Conservation (phyloP, 2,797 vertebrate genomes). For the Antennarius maculatus region DNA sequence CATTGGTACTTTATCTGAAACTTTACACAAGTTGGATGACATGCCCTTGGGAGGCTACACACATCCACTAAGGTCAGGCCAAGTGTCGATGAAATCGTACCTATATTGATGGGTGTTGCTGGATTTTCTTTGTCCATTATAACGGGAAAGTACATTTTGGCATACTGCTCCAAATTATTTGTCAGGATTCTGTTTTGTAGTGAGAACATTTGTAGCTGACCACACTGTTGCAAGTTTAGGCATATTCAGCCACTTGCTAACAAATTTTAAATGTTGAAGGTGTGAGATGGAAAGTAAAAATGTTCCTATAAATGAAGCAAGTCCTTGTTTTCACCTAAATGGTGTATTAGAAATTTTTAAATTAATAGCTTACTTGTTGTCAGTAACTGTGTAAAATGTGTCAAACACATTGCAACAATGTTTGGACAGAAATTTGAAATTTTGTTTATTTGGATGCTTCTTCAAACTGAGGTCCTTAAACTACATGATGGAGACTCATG, state of each 20-base stretch:
- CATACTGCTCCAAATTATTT: slow-evolving; percentile 2
- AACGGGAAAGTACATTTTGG: neutral
- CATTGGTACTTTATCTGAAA: slow-evolving; percentile 45
- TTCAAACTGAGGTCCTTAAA: slow-evolving; percentile 17
- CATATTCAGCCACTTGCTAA: neutral
- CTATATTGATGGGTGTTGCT: neutral
- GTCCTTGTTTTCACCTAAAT: neutral
- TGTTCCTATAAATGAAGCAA: neutral
- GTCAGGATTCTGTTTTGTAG: neutral
- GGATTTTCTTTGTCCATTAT: neutral
- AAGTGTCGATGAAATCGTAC: slow-evolving; percentile 10
- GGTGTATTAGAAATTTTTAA: neutral
- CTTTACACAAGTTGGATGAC: slow-evolving; percentile 32
- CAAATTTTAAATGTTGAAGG: neutral
- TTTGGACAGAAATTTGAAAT: neutral
- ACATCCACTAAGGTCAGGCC: slow-evolving; percentile 49
- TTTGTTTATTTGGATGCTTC: slow-evolving; percentile 49
- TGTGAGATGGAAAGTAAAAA: neutral
- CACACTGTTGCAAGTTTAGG: too few relatives aligned
- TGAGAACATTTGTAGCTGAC: neutral
- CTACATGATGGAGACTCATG: slow-evolving; percentile 15
- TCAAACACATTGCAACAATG: neutral
- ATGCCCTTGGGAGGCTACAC: slow-evolving; percentile 38
- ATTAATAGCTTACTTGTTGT: neutral
- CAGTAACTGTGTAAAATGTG: neutral